Evolutionary conservation across 2,797 vertebrate genomes (phyloP).

Genomic region (Acanthis flammea): DNA sequence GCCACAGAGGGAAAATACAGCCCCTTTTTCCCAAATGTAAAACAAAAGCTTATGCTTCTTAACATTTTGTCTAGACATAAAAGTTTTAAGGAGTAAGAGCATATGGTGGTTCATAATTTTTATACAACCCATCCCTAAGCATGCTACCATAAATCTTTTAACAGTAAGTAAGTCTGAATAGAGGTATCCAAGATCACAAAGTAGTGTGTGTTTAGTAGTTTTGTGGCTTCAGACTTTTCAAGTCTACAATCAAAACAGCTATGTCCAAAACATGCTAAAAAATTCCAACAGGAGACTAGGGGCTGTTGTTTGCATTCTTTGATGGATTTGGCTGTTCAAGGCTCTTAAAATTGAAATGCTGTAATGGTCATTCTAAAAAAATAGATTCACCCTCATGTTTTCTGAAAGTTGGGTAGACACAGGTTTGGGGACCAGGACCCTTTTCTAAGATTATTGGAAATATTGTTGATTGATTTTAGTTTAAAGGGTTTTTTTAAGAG

Average conservation of each 20-base stretch:
- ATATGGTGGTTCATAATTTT: not conserved
- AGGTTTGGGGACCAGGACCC: not conserved
- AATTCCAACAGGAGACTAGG: not conserved
- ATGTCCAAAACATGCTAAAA: not conserved
- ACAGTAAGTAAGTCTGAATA: not conserved
- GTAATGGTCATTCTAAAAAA: not conserved
- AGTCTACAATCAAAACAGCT: not conserved
- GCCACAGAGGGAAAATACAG: not conserved
- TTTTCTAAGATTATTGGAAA: not conserved
- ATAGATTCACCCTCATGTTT: not conserved
- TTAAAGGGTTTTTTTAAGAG: not conserved
- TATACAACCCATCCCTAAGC: not conserved
- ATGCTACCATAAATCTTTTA: conserved; percentile 29
- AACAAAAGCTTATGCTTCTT: not conserved
- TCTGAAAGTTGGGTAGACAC: not conserved
- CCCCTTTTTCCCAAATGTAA: not conserved
- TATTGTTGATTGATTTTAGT: not conserved
- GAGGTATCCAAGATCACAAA: not conserved
- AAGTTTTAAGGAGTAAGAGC: not conserved
- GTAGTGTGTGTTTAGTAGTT: not conserved
- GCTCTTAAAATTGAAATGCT: not conserved
- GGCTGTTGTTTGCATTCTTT: not conserved
- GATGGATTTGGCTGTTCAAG: not conserved
- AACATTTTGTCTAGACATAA: not conserved
- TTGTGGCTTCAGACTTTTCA: not conserved